Percentiles rank a stretch among this genome's conserved stretches.
Conservation (phyloP, 2,888 invertebrate genomes). For the Sepiola atlantica region DNA sequence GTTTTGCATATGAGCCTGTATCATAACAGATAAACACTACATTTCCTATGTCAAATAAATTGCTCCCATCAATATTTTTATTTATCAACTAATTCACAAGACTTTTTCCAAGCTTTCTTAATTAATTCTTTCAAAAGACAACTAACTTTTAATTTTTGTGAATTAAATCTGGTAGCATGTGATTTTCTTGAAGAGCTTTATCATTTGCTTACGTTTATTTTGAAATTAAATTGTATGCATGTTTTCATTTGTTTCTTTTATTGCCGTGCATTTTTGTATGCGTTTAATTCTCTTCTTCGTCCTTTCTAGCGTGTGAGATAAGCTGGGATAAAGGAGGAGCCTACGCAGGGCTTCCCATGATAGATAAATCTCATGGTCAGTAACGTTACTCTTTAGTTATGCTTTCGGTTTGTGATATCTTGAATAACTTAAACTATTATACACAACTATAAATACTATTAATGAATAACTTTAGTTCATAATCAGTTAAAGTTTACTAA, state of each 20-base stretch:
- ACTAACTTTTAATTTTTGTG: background rate
- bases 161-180: background rate
- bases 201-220: background rate
- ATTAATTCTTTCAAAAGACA: background rate
- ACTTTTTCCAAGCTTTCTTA: background rate
- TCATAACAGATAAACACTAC: too few species aligned
- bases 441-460: background rate
- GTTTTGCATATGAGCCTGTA: too few species aligned
- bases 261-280: slow-evolving; percentile 32
- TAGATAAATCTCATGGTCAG: slow-evolving; percentile 32
- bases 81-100: too few species aligned
- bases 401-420: slow-evolving; percentile 8
- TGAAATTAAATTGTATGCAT: background rate
- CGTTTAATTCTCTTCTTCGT: slow-evolving; percentile 32
- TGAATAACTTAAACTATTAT: background rate
- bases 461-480: background rate
- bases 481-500: background rate
- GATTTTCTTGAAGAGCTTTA: background rate
- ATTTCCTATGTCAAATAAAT: too few species aligned
- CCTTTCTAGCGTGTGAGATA: background rate
- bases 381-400: background rate
- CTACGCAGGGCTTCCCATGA: slow-evolving; percentile 13
- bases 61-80: too few species aligned
- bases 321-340: slow-evolving; percentile 32
- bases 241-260: background rate